phyloP scores from a whole-genome alignment of 2,113 vertebrate genomes.

The Bambusicola thoracicus region DNA sequence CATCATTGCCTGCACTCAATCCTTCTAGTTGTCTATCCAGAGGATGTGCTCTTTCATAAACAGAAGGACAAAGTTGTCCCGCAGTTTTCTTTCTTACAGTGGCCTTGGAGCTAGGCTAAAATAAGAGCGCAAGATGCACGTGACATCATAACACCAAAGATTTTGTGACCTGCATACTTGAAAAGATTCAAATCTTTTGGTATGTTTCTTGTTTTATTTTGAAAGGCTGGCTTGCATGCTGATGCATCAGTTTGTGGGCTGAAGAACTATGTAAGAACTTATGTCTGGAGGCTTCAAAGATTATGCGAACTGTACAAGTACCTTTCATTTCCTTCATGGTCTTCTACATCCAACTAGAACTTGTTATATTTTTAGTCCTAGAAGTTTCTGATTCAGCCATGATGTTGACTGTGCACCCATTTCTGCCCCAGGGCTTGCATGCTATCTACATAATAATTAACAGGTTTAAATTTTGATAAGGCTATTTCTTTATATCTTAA shows the following conservation, averaged over 20 bases:
- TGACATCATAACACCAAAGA: background rate
- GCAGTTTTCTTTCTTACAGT: background rate
- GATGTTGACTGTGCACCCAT: background rate
- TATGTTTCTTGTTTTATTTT: background rate
- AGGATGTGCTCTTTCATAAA: background rate
- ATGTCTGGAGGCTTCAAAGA: background rate
- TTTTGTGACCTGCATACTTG: background rate
- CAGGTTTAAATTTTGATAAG: background rate
- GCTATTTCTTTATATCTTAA: background rate
- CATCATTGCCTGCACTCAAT: background rate
- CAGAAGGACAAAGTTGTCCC: background rate
- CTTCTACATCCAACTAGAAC: background rate
- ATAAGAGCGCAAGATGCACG: fast-evolving
- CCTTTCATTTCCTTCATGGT: background rate
- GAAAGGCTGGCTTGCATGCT: background rate
- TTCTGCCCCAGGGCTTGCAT: background rate
- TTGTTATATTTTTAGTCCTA: background rate
- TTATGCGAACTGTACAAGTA: background rate
- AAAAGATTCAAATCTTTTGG: background rate
- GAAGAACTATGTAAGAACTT: background rate
- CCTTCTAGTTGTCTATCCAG: background rate
- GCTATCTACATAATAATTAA: background rate
- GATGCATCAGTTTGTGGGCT: background rate
- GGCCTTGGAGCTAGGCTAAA: background rate
- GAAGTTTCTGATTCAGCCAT: background rate